These are phyloP conservation scores for Acanthiza pusilla DNA, from an alignment of 2,797 vertebrate species.

Conservation along the genomic window DNA sequence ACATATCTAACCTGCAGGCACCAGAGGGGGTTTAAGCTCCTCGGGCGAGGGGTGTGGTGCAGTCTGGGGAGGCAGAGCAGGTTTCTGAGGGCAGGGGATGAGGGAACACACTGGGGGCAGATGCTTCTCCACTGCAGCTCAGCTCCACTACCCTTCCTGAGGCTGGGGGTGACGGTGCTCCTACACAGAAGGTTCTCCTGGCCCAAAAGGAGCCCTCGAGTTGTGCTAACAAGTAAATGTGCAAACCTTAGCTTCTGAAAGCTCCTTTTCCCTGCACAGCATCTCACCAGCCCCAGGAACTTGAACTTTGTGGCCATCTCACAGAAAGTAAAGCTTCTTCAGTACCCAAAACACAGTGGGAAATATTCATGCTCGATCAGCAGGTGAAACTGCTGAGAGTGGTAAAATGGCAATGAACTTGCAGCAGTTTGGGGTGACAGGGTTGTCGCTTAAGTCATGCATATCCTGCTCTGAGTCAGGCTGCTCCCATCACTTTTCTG, in stretches of 20 bases:
- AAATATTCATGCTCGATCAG: not conserved
- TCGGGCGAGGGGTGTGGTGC: accelerated
- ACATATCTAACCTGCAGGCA: accelerated
- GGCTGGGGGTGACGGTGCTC: not conserved
- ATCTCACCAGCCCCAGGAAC: not conserved
- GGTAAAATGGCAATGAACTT: not conserved
- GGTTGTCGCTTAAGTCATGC: not conserved
- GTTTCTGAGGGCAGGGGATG: not conserved
- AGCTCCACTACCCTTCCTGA: not conserved
- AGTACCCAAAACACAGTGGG: not conserved
- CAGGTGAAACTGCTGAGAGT: not conserved
- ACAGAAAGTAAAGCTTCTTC: not conserved
- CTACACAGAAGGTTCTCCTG: not conserved
- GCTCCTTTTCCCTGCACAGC: not conserved
- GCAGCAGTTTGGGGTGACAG: not conserved
- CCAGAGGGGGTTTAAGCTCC: not conserved
- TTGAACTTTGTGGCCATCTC: not conserved
- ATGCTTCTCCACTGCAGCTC: not conserved
- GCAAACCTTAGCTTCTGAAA: not conserved
- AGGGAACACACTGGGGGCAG: not conserved
- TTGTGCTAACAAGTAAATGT: not conserved
- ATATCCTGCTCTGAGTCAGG: not conserved
- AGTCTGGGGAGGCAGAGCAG: not conserved
- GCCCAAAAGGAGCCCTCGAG: not conserved
- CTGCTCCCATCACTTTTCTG: not conserved